Conservation (phyloP, 2,797 vertebrate species). For the Zenarchopterus dispar region DNA sequence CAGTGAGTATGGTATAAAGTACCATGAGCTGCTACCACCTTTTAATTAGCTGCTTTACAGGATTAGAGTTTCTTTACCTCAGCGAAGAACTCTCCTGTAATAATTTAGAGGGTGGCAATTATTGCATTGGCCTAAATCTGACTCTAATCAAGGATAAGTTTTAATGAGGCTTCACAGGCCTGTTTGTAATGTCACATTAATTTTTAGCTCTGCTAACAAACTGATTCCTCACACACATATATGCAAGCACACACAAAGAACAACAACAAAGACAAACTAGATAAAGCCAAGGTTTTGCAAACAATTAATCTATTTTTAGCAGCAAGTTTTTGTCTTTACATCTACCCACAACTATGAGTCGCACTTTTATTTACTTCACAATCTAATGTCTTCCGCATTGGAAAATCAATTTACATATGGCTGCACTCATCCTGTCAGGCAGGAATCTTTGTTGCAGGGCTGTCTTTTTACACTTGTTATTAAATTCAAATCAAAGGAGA, state of each 20-base stretch:
- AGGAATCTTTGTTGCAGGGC: constrained; percentile 1
- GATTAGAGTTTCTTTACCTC: constrained; percentile 66
- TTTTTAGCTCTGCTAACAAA: constrained; percentile 25
- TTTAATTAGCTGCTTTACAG: constrained; percentile 70
- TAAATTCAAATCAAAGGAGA: constrained; percentile 15
- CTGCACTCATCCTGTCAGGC: constrained; percentile 13
- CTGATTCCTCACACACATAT: neutral
- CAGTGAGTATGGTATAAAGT: constrained; percentile 30
- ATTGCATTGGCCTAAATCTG: constrained; percentile 64
- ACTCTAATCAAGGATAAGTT: constrained; percentile 63
- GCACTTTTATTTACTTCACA: constrained; percentile 30
- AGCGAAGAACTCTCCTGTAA: constrained; percentile 60
- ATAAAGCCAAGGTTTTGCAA: neutral
- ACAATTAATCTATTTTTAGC: constrained; percentile 14
- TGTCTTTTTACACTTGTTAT: constrained; percentile 18
- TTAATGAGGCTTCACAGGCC: constrained; percentile 56
- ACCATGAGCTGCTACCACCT: constrained; percentile 53
- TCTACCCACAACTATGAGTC: constrained; percentile 5
- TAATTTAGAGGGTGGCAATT: constrained; percentile 70
- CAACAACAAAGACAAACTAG: constrained; percentile 1
- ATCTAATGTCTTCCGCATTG: constrained; percentile 5
- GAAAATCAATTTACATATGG: constrained; percentile 34
- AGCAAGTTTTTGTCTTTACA: constrained; percentile 23
- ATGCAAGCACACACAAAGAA: neutral
- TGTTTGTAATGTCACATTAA: constrained; percentile 50